Conservation (phyloP, 1,140 invertebrate species). For the Aethina tumida region DNA sequence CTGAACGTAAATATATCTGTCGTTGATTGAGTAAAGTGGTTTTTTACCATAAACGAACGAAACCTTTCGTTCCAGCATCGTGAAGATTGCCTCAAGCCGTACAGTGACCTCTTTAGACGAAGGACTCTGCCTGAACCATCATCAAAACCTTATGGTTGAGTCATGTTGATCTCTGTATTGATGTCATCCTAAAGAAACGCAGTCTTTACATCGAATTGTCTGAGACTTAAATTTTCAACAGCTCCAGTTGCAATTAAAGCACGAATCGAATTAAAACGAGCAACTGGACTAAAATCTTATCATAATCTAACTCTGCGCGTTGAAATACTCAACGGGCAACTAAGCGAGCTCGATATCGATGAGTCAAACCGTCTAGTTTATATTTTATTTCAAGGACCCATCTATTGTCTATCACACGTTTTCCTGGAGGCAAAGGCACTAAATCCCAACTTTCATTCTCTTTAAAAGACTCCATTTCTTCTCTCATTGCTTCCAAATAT, state of each 20-base stretch:
- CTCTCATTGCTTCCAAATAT: slow-evolving; percentile 33
- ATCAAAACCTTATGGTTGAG: slow-evolving; percentile 30
- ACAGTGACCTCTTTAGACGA: slow-evolving; percentile 32
- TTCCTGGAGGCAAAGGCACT: slow-evolving; percentile 23
- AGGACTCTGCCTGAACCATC: slow-evolving; percentile 29
- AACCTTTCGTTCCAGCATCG: slow-evolving; percentile 33
- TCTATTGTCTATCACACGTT: slow-evolving; percentile 23
- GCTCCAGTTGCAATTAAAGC: slow-evolving; percentile 34
- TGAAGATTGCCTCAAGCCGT: too few relatives aligned
- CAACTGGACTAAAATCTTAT: slow-evolving; percentile 37
- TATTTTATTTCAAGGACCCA: slow-evolving; percentile 32
- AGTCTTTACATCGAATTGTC: slow-evolving; percentile 38
- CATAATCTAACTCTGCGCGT: slow-evolving; percentile 33
- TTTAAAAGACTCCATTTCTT: slow-evolving; percentile 31
- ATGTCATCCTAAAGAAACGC: slow-evolving; percentile 37
- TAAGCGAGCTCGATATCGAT: slow-evolving; percentile 28
- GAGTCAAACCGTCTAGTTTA: slow-evolving; percentile 10
- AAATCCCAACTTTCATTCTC: slow-evolving; percentile 34
- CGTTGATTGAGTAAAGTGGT: slow-evolving; percentile 28
- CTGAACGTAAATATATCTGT: slow-evolving; percentile 34
- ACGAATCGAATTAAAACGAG: slow-evolving; percentile 33
- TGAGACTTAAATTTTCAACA: slow-evolving; percentile 27
- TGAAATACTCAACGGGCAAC: slow-evolving; percentile 34
- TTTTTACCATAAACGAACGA: slow-evolving; percentile 23
- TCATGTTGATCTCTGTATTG: slow-evolving; percentile 37